phyloP scores from a whole-genome alignment of 2,113 vertebrate genomes.

The Clarias gariepinus region DNA sequence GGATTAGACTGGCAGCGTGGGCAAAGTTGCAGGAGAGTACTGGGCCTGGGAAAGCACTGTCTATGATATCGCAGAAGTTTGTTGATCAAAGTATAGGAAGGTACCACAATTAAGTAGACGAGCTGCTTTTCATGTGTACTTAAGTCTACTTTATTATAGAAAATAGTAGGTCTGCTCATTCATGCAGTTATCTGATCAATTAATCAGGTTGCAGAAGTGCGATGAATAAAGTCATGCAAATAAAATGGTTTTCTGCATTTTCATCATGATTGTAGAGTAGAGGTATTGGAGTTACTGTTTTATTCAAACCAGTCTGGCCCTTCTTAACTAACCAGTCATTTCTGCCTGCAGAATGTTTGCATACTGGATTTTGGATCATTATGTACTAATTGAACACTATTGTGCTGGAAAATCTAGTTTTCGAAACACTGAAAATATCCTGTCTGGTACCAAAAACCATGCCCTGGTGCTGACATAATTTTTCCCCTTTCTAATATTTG shows the following conservation, averaged over 20 bases:
- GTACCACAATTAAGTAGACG: constrained; percentile 59
- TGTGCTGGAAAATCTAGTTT: background rate
- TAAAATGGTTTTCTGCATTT: background rate
- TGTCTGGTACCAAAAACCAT: background rate
- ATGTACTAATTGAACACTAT: background rate
- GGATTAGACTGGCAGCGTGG: constrained; percentile 84
- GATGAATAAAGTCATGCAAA: background rate
- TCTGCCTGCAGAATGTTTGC: background rate
- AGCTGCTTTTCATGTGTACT: background rate
- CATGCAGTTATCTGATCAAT: background rate
- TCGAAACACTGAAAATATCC: no score
- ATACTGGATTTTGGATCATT: background rate
- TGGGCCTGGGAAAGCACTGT: constrained; percentile 82
- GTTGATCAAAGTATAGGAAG: constrained; percentile 68
- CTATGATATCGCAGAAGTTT: constrained; percentile 75
- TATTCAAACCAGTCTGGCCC: background rate
- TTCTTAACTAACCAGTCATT: background rate
- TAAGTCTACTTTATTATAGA: background rate
- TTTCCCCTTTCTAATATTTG: background rate
- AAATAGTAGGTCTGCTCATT: background rate
- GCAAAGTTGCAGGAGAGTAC: constrained; percentile 82
- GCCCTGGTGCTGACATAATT: background rate
- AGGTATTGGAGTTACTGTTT: background rate
- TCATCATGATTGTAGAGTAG: background rate
- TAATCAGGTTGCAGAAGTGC: background rate